Percentiles rank a stretch among this genome's conserved stretches.
These are phyloP conservation scores for Eidolon dupreanum DNA, from an alignment of 2,797 vertebrate species.

Conservation along the genomic window DNA sequence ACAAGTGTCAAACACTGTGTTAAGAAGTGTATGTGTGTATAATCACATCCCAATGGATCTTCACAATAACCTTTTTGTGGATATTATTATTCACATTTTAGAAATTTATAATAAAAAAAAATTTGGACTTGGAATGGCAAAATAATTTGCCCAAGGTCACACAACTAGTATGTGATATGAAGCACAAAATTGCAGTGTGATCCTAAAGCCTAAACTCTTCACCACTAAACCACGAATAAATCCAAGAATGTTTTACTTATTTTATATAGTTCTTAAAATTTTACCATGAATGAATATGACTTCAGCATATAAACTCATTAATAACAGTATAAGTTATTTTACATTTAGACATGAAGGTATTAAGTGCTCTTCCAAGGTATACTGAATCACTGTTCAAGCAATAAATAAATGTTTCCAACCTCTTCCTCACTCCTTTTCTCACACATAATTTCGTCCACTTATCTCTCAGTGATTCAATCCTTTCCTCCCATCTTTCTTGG, in stretches of 20 bases:
- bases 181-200: background rate
- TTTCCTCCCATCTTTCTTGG: background rate
- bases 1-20: background rate
- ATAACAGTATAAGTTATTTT: background rate
- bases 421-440: background rate
- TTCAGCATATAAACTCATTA: background rate
- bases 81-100: slow-evolving; percentile 6
- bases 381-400: background rate
- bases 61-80: background rate
- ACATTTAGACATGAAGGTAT: background rate
- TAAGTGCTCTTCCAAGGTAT: background rate
- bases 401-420: background rate
- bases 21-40: background rate
- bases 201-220: background rate
- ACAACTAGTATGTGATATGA: background rate
- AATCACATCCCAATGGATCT: background rate
- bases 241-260: background rate
- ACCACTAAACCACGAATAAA: background rate
- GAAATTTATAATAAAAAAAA: background rate
- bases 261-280: background rate
- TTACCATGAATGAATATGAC: background rate
- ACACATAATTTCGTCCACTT: background rate
- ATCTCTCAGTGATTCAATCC: background rate
- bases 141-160: background rate
- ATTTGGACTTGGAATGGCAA: background rate